Percentiles rank a stretch among this genome's conserved stretches.
phyloP scores from a whole-genome alignment of 2,888 invertebrate species.

The Trachelus iudaicus region DNA sequence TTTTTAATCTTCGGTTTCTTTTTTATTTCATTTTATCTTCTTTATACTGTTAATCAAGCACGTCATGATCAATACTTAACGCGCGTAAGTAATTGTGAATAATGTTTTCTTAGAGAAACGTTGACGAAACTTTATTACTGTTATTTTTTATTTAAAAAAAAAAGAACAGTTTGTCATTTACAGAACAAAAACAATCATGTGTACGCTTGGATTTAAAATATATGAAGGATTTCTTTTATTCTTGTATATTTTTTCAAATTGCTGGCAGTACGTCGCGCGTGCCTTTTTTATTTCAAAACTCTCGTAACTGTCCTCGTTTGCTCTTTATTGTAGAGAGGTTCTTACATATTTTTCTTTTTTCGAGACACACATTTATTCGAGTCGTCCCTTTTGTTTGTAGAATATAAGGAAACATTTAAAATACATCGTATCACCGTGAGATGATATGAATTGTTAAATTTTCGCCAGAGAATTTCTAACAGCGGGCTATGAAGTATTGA shows the following conservation, averaged over 20 bases:
- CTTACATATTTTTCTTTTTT: too few relatives aligned
- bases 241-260: conserved; percentile 20
- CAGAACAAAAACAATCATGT: neutral
- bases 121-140: neutral
- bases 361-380: too few relatives aligned
- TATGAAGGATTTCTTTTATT: conserved; percentile 17
- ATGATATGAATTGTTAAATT: neutral
- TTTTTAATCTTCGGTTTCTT: neutral
- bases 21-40: neutral
- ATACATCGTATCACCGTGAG: neutral
- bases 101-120: neutral
- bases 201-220: conserved; percentile 12
- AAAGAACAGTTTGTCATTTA: neutral
- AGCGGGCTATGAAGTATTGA: neutral
- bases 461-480: neutral
- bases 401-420: too few relatives aligned
- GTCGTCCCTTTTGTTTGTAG: too few relatives aligned
- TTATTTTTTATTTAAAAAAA: neutral
- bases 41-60: neutral
- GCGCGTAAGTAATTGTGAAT: neutral
- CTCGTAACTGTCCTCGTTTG: neutral
- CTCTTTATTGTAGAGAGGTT: neutral
- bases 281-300: neutral
- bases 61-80: neutral
- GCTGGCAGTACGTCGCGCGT: neutral